These are phyloP conservation scores for Tyrannus savana DNA, from an alignment of 2,113 vertebrate genomes.

Conservation along the genomic window DNA sequence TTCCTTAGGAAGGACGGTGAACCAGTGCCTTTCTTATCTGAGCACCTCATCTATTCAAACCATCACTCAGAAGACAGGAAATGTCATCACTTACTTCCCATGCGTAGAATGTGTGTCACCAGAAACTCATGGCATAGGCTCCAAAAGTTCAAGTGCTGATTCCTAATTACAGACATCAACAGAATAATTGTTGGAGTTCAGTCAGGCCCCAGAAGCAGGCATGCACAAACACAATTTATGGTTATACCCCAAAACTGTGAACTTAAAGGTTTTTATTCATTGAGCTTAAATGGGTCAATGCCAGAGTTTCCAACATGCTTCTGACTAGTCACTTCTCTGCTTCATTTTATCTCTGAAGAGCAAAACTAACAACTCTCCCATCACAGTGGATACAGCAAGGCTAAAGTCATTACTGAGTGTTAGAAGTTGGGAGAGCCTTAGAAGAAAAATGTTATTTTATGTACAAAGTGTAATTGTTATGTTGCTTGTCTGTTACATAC, in stretches of 20 bases:
- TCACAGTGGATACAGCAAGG: neutral
- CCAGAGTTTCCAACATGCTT: neutral
- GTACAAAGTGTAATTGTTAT: neutral
- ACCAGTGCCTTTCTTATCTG: neutral
- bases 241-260: neutral
- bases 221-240: neutral
- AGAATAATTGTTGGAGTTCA: neutral
- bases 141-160: neutral
- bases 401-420: neutral
- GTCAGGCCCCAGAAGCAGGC: neutral
- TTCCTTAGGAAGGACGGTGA: neutral
- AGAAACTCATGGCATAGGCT: neutral
- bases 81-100: neutral
- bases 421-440: neutral
- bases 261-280: neutral
- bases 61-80: neutral
- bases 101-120: neutral
- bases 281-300: neutral
- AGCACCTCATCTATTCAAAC: neutral
- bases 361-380: neutral
- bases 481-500: neutral
- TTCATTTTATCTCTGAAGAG: neutral
- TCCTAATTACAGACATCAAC: neutral
- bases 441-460: neutral
- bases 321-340: neutral